These are phyloP conservation scores for Potamarius usumacintae DNA, from an alignment of 2,113 vertebrate species.

Conservation along the genomic window DNA sequence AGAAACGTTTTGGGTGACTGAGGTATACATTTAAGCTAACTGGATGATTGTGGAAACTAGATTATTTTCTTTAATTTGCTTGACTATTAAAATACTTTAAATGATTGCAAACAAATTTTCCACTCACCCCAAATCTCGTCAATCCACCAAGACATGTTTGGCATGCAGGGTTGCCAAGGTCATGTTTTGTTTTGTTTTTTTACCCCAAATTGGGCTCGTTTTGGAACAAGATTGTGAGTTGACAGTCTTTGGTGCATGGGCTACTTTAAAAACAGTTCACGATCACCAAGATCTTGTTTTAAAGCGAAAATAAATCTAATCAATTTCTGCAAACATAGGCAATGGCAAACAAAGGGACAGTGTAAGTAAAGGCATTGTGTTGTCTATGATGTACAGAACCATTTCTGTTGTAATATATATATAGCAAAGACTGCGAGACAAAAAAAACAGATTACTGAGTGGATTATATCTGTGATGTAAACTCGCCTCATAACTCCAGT, in stretches of 20 bases:
- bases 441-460: neutral
- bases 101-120: neutral
- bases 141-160: neutral
- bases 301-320: neutral
- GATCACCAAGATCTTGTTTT: neutral
- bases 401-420: neutral
- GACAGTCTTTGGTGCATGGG: neutral
- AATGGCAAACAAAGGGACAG: neutral
- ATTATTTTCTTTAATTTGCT: neutral
- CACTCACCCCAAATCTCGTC: neutral
- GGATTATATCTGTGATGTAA: neutral
- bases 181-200: neutral
- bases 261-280: neutral
- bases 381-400: neutral
- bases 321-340: neutral
- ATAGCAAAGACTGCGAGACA: neutral
- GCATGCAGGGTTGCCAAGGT: neutral
- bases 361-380: neutral
- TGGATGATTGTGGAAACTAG: no score
- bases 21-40: neutral
- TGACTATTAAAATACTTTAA: neutral
- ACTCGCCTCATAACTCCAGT: neutral
- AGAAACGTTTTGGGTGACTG: neutral
- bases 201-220: neutral
- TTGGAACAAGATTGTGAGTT: neutral